Percentiles rank a stretch among this genome's conserved stretches.
Conservation (phyloP, 1,140 invertebrate species). For the Aleiodes sp. region DNA sequence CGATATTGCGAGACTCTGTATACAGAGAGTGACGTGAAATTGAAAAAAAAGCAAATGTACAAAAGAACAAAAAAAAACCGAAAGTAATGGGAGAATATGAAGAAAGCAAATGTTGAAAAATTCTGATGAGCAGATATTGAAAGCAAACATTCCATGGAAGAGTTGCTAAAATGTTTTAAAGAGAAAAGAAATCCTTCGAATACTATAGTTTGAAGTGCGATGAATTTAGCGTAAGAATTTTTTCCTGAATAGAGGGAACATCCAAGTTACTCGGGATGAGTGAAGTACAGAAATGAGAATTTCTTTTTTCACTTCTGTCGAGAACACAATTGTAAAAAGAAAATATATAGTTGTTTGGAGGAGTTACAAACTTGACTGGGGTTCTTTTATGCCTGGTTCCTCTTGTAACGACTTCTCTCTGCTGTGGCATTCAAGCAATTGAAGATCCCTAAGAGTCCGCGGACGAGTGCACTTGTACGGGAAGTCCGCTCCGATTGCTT, state of each 20-base stretch:
- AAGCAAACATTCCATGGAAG: too few species aligned
- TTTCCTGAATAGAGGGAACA: background rate
- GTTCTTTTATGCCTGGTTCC: slow-evolving; percentile 4
- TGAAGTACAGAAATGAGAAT: background rate
- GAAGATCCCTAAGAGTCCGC: background rate
- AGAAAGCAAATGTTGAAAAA: background rate
- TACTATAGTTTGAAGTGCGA: background rate
- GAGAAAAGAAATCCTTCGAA: too few species aligned
- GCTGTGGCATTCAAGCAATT: slow-evolving; percentile 11
- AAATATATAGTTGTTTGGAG: background rate
- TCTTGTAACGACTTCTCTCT: slow-evolving; percentile 14
- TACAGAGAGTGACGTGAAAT: background rate
- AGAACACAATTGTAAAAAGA: background rate
- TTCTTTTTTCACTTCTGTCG: background rate
- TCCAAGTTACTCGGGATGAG: background rate
- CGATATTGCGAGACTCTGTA: background rate
- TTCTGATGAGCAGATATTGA: background rate
- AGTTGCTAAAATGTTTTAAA: too few species aligned
- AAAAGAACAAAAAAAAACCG: background rate
- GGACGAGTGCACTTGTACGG: slow-evolving; percentile 19
- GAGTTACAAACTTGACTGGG: slow-evolving; percentile 14
- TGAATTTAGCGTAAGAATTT: background rate
- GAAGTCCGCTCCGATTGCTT: slow-evolving; percentile 18
- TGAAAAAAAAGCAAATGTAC: background rate
- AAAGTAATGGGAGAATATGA: too few species aligned